A percentile compares a stretch with the other conserved stretches of the same genome.
These are phyloP conservation scores for Alligator sinensis DNA, from an alignment of 2,113 vertebrate species.

Conservation along the genomic window DNA sequence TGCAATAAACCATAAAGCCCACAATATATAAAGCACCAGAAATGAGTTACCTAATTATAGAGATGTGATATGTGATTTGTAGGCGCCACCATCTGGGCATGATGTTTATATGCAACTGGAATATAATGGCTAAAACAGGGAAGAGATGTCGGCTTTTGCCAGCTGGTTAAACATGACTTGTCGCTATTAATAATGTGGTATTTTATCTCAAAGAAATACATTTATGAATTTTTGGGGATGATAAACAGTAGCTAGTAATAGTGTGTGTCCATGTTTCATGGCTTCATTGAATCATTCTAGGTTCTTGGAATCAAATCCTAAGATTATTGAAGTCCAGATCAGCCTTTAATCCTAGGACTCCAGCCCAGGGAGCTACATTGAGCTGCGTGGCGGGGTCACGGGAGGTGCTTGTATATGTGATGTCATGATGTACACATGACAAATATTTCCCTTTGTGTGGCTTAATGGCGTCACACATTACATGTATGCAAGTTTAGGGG, in stretches of 20 bases:
- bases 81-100: slow-evolving; percentile 71
- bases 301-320: neutral
- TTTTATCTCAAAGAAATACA: neutral
- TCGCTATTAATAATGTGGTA: neutral
- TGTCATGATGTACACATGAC: no score
- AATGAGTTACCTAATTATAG: slow-evolving; percentile 15
- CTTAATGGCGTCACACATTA: no score
- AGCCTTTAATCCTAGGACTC: neutral
- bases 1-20: slow-evolving; percentile 43
- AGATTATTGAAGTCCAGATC: neutral
- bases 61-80: slow-evolving; percentile 55
- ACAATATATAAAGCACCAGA: neutral
- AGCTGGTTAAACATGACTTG: neutral
- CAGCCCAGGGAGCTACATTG: neutral
- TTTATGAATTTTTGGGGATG: neutral
- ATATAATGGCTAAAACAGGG: fast-evolving
- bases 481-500: no score
- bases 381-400: neutral
- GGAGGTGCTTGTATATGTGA: no score
- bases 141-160: neutral
- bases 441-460: no score
- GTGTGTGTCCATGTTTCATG: neutral
- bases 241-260: neutral
- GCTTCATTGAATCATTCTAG: neutral
- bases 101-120: slow-evolving; percentile 12